Evolutionary conservation across 2,797 vertebrate species (phyloP).

Genomic region (Rachycentron canadum): DNA sequence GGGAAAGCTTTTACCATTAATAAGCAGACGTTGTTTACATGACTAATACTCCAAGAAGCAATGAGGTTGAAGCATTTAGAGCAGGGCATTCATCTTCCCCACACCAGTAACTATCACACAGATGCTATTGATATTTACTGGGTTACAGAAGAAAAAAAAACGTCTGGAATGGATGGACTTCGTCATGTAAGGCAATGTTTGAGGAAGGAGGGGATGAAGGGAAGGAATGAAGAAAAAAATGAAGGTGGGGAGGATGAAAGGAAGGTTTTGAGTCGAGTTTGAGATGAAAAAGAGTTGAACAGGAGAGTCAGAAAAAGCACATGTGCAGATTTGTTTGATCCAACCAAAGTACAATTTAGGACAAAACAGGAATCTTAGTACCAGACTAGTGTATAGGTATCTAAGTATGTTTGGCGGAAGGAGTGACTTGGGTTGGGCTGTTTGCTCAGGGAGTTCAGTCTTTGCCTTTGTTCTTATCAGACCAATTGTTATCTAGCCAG

Average conservation of each 20-base stretch:
- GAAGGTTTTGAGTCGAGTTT: conserved; percentile 8
- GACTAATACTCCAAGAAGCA: conserved; percentile 80
- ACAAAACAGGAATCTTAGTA: conserved; percentile 25
- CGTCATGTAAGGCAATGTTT: conserved; percentile 26
- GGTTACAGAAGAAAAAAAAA: conserved; percentile 59
- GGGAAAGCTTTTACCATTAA: conserved; percentile 85
- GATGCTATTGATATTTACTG: conserved; percentile 76
- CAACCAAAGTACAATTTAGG: conserved; percentile 2
- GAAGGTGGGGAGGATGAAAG: background rate
- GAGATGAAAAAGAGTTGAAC: background rate
- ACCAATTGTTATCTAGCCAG: conserved; percentile 63
- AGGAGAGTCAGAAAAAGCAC: background rate
- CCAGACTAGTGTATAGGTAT: conserved; percentile 1
- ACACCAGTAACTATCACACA: conserved; percentile 80
- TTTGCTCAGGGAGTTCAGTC: conserved; percentile 69
- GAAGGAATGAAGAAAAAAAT: conserved; percentile 8
- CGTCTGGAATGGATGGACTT: conserved; percentile 45
- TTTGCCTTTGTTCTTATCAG: conserved; percentile 60
- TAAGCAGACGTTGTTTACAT: conserved; percentile 83
- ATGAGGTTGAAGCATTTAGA: conserved; percentile 81
- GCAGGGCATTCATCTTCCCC: conserved; percentile 76
- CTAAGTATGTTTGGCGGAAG: conserved; percentile 33
- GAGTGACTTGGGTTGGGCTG: conserved; percentile 46
- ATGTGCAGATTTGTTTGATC: conserved; percentile 14
- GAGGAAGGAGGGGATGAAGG: conserved; percentile 8